Conservation (phyloP, 2,797 vertebrate genomes). For the Galagoides demidoff region DNA sequence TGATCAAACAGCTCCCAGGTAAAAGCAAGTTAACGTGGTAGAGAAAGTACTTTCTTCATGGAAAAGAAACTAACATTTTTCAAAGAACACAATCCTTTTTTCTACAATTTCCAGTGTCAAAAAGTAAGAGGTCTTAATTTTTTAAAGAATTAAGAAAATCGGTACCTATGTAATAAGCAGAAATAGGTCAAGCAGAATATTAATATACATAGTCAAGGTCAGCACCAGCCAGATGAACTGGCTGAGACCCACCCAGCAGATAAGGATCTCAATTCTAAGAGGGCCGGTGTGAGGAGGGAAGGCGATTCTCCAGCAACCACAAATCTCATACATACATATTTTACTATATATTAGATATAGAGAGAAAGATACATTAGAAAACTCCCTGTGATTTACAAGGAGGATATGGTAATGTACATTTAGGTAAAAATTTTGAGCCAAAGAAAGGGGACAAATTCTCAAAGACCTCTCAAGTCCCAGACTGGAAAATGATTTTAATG, state of each 20-base stretch:
- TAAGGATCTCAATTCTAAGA: not conserved
- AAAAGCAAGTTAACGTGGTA: not conserved
- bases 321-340: not conserved
- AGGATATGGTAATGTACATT: not conserved
- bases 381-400: not conserved
- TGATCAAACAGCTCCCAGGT: not conserved
- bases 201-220: not conserved
- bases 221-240: not conserved
- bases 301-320: not conserved
- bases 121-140: not conserved
- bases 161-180: not conserved
- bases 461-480: not conserved
- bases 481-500: not conserved
- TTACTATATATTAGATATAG: not conserved
- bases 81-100: not conserved
- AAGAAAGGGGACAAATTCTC: not conserved
- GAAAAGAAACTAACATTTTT: not conserved
- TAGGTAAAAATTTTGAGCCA: not conserved
- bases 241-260: not conserved
- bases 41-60: not conserved
- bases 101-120: not conserved
- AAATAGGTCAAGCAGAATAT: not conserved
- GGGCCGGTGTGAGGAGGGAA: not conserved
- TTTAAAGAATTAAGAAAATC: conserved; percentile 19
- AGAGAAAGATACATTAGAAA: not conserved